A percentile compares a stretch with the other conserved stretches of the same genome.
These are phyloP conservation scores for Nasonia longicornis DNA, from an alignment of 1,140 invertebrate species.

Conservation along the genomic window DNA sequence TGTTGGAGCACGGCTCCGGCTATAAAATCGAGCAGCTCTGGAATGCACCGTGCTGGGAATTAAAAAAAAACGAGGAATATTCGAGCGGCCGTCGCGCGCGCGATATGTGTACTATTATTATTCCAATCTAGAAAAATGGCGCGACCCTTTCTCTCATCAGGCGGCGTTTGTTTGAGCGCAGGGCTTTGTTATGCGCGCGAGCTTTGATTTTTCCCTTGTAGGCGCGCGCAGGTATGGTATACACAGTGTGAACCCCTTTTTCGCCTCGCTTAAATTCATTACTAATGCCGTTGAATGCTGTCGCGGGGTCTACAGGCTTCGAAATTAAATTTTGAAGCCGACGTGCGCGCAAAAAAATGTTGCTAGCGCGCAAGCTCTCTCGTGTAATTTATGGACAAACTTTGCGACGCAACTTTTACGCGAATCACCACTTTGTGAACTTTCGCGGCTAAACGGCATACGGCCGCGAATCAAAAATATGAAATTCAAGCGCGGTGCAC, in stretches of 20 bases:
- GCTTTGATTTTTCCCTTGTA: slow-evolving; percentile 13
- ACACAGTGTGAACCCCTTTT: not conserved
- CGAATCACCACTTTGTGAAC: too few species aligned
- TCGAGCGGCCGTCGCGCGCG: not conserved
- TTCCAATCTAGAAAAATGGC: slow-evolving; percentile 20
- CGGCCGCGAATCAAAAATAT: slow-evolving; percentile 12
- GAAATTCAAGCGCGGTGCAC: not conserved
- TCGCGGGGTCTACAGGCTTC: not conserved
- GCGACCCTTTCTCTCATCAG: slow-evolving; percentile 14
- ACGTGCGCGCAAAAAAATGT: too few species aligned
- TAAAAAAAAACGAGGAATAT: slow-evolving; percentile 1
- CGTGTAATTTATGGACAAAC: too few species aligned
- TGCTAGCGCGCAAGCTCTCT: too few species aligned
- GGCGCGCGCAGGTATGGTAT: not conserved
- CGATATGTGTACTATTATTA: slow-evolving; percentile 6
- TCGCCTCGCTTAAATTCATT: not conserved
- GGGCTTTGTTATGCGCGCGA: not conserved
- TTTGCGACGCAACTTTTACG: too few species aligned
- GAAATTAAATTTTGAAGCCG: not conserved
- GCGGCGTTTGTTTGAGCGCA: slow-evolving; percentile 2
- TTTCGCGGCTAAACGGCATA: too few species aligned
- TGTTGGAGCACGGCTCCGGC: not conserved
- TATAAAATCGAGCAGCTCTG: not conserved
- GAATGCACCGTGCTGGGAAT: slow-evolving; percentile 5
- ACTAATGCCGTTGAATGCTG: not conserved